Evolutionary conservation across 2,113 vertebrate species (phyloP).

Genomic region (Tiliqua scincoides): DNA sequence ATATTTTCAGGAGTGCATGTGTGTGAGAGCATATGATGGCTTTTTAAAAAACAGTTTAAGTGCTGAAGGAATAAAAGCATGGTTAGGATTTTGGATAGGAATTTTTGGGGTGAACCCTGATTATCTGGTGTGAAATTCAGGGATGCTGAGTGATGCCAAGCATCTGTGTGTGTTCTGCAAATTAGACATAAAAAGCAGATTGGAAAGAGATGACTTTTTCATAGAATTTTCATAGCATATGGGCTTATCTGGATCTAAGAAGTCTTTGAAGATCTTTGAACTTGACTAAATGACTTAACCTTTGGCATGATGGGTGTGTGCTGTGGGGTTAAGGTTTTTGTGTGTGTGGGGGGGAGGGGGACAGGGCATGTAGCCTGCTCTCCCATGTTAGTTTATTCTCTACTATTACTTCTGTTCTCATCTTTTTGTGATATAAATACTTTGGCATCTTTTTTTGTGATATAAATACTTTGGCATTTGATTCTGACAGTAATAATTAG

Average conservation of each 20-base stretch:
- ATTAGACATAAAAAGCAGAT: constrained; percentile 79
- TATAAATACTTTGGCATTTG: constrained; percentile 40
- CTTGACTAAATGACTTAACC: constrained; percentile 95
- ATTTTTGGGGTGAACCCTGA: constrained; percentile 70
- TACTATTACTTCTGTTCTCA: not conserved
- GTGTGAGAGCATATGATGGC: no score
- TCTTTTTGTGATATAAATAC: no score
- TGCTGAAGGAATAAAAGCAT: constrained; percentile 80
- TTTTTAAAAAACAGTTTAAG: constrained; percentile 61
- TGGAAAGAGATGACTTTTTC: constrained; percentile 82
- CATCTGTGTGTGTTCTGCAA: constrained; percentile 81
- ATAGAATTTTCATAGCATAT: constrained; percentile 83
- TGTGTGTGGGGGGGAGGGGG: constrained; percentile 37
- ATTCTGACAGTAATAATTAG: constrained; percentile 29
- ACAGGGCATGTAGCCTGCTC: constrained; percentile 57
- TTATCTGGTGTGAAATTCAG: constrained; percentile 77
- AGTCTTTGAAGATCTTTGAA: constrained; percentile 94
- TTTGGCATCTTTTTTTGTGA: constrained; percentile 32
- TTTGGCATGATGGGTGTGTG: constrained; percentile 86
- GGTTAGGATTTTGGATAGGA: constrained; percentile 60
- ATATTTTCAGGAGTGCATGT: constrained; percentile 68
- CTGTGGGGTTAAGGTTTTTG: constrained; percentile 33
- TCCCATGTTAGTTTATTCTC: constrained; percentile 33
- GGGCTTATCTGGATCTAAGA: constrained; percentile 94
- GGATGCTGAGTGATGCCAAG: constrained; percentile 74